Evolutionary conservation across 2,888 invertebrate genomes (phyloP).

Genomic region (Neoitamus cyanurus): DNA sequence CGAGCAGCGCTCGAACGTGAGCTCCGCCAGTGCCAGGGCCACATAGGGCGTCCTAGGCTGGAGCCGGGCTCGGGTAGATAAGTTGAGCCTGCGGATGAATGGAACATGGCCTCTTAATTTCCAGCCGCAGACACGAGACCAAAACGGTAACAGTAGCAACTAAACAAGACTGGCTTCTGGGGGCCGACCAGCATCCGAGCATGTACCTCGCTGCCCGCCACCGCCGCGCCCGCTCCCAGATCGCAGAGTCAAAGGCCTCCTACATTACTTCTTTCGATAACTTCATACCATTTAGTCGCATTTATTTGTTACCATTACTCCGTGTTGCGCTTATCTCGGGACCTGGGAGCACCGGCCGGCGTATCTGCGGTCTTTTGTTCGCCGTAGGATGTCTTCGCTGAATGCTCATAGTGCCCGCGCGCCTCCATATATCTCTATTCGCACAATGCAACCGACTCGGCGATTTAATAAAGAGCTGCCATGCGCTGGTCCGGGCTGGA

Average conservation of each 20-base stretch:
- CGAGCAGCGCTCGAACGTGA: slow-evolving; percentile 21
- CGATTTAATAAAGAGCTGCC: not conserved
- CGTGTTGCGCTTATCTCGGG: slow-evolving; percentile 49
- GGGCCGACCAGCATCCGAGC: slow-evolving; percentile 25
- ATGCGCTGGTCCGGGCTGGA: not conserved
- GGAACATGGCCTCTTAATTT: slow-evolving; percentile 45
- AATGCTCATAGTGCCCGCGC: slow-evolving; percentile 32
- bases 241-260: slow-evolving; percentile 44
- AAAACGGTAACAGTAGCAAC: slow-evolving; percentile 40
- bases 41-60: not conserved
- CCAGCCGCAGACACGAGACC: slow-evolving; percentile 41
- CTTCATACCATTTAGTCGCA: slow-evolving; percentile 63
- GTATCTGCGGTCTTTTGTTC: slow-evolving; percentile 32
- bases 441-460: not conserved
- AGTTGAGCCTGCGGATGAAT: slow-evolving; percentile 44
- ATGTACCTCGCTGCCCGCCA: not conserved
- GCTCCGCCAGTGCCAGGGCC: not conserved
- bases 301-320: slow-evolving; percentile 67
- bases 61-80: slow-evolving; percentile 1
- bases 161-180: not conserved
- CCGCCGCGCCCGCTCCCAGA: not conserved
- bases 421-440: slow-evolving; percentile 39
- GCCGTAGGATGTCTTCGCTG: slow-evolving; percentile 11
- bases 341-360: not conserved
- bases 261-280: slow-evolving; percentile 50